Percentiles rank a stretch among this genome's conserved stretches.
These are phyloP conservation scores for Cloeon dipterum DNA, from an alignment of 2,888 invertebrate genomes.

Conservation along the genomic window DNA sequence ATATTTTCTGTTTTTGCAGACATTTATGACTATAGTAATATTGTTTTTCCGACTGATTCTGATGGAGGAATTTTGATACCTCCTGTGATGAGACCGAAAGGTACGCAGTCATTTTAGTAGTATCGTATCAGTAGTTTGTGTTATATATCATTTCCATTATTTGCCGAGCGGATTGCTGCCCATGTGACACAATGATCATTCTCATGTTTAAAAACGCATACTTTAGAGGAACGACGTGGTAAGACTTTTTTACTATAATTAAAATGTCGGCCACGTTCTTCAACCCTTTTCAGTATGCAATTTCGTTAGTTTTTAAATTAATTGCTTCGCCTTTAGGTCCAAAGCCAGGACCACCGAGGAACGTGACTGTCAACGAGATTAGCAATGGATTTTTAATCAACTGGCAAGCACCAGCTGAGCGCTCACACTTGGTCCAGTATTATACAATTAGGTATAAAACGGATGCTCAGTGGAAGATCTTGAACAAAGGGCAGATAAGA, in stretches of 20 bases:
- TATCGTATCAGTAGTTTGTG: slow-evolving; percentile 3
- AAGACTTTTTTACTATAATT: too few relatives aligned
- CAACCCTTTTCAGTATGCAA: too few relatives aligned
- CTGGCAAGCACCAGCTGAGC: slow-evolving; percentile 69
- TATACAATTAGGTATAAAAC: slow-evolving; percentile 83
- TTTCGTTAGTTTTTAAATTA: too few relatives aligned
- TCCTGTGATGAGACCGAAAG: slow-evolving; percentile 43
- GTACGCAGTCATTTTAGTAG: slow-evolving; percentile 22
- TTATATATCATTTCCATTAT: slow-evolving; percentile 1
- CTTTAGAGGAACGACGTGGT: too few relatives aligned
- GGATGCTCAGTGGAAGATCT: slow-evolving; percentile 70
- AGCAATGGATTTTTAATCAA: slow-evolving; percentile 76
- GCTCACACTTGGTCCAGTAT: slow-evolving; percentile 58
- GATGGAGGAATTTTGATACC: slow-evolving; percentile 46
- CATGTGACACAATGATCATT: not conserved
- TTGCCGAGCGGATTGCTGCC: not conserved
- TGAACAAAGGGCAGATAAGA: slow-evolving; percentile 60
- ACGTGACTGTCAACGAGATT: slow-evolving; percentile 72
- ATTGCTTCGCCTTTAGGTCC: too few relatives aligned
- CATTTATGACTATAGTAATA: slow-evolving; percentile 46
- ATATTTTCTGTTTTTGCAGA: slow-evolving; percentile 24
- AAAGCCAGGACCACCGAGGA: slow-evolving; percentile 73
- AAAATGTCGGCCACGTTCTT: too few relatives aligned
- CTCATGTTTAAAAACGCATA: not conserved
- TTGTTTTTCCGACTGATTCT: slow-evolving; percentile 53